Evolutionary conservation across 2,888 invertebrate species (phyloP), one percentile per base, ranked within the genome.

Genomic region (Drosophila leonis): DNA sequence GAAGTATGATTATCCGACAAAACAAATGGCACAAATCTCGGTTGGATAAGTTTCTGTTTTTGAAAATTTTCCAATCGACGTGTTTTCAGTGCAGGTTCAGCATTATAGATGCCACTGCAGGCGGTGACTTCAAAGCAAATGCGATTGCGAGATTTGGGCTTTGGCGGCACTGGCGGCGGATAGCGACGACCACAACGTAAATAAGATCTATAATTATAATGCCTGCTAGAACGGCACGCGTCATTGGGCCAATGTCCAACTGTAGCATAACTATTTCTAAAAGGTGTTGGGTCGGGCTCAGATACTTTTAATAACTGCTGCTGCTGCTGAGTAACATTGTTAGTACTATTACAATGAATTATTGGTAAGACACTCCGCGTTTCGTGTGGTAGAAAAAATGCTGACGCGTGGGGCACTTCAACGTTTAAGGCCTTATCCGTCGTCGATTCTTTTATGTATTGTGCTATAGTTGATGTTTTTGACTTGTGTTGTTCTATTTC

Each of bases 291-390:
- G 13, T 33, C 44, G 31, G n/a, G 8, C 39, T 37, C 42, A 5
- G 44, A 12, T 41, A 49, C 46, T 57, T 60, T 41, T 35, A 44
- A 33, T 37, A 69, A 63, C 57, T 67, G 60, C 7, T 67, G 63
- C 37, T 49, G 12, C 3, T 54, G 10, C 46, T 59, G 44, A 49
- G 75, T 68, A 33, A 72, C 72, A 75, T 87, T 88, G 78, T 85
- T 90, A 83, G 90, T 89, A 84, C 90, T 90, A 90, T 91, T 92
- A 89, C 92, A 92, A 88, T 92, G 92, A 87, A 90, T 89, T 73
- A 87, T 83, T 74, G 92, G 90, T 72, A 92, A 90, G 74, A 72
- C 82, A 77, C 76, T 80, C 71, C 80, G 79, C 66, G 78, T 69
- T 69, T 78, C 65, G 42, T 73, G 72, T 56, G 71, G 54, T 62